phyloP scores from a whole-genome alignment of 2,888 invertebrate genomes.

The Apoda limacodes region DNA sequence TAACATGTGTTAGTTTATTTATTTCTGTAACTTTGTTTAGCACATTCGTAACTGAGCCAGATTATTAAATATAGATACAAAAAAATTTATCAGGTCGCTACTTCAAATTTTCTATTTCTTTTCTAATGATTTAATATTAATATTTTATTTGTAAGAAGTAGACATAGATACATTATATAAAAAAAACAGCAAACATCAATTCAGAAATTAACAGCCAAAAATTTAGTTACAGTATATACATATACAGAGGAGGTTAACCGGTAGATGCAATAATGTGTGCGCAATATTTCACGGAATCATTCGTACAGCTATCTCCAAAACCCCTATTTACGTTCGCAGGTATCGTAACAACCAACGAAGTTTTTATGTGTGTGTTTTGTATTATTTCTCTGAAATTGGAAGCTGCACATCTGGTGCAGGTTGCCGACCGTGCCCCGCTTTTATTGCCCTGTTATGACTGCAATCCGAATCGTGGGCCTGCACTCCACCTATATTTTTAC shows the following conservation, averaged over 20 bases:
- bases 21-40: constrained; percentile 14
- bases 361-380: constrained; percentile 42
- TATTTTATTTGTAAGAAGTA: no score
- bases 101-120: no score
- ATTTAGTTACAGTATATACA: no score
- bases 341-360: constrained; percentile 41
- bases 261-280: not conserved
- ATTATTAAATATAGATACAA: no score
- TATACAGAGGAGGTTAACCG: no score
- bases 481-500: constrained; percentile 37
- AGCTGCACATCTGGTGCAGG: constrained; percentile 49
- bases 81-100: no score
- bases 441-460: constrained; percentile 57
- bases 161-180: no score
- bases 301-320: constrained; percentile 42
- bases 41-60: no score
- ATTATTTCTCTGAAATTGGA: constrained; percentile 48
- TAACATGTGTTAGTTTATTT: constrained; percentile 16
- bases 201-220: no score
- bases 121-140: no score
- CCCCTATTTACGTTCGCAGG: constrained; percentile 53
- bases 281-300: constrained; percentile 35
- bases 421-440: constrained; percentile 29
- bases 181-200: no score
- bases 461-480: constrained; percentile 38